A percentile compares a stretch with the other conserved stretches of the same genome.
Conservation (phyloP, 2,888 invertebrate species). For the Drosophila kanekoi region DNA sequence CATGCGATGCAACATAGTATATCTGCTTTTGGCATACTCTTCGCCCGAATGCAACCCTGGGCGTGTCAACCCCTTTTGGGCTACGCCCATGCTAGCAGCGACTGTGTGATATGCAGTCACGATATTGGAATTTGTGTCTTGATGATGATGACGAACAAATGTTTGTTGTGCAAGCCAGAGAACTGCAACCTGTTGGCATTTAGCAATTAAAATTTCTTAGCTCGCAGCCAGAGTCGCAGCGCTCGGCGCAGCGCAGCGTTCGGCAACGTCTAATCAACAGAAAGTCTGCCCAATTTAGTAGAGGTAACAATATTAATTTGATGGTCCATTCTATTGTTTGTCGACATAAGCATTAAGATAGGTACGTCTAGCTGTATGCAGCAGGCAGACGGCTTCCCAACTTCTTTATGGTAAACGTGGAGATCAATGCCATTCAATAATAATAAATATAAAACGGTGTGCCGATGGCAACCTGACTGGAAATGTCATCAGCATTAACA, state of each 20-base stretch:
- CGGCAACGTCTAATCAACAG: neutral
- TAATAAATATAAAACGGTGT: slow-evolving; percentile 22
- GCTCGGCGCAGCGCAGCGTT: neutral
- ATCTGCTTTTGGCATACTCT: too few species aligned
- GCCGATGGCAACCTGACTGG: slow-evolving; percentile 41
- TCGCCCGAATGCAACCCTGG: neutral
- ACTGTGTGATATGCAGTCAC: slow-evolving; percentile 70
- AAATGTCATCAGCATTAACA: slow-evolving; percentile 47
- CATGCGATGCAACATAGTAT: too few species aligned
- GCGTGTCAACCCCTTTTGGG: neutral
- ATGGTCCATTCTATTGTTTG: slow-evolving; percentile 58
- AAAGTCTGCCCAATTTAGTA: slow-evolving; percentile 27
- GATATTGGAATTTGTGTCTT: slow-evolving; percentile 72
- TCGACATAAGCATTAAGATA: slow-evolving; percentile 58
- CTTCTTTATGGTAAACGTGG: slow-evolving; percentile 3
- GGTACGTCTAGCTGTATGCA: slow-evolving; percentile 11
- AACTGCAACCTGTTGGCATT: slow-evolving; percentile 66
- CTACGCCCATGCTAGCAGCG: slow-evolving; percentile 27
- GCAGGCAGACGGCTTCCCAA: slow-evolving; percentile 8
- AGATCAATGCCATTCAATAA: slow-evolving; percentile 52
- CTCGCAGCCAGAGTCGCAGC: neutral
- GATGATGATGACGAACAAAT: slow-evolving; percentile 52
- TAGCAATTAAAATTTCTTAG: slow-evolving; percentile 55
- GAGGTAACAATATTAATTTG: slow-evolving; percentile 42
- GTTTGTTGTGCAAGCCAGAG: slow-evolving; percentile 57